A percentile compares a stretch with the other conserved stretches of the same genome.
Conservation (phyloP, 1,140 invertebrate species). For the Drosophila murphyi region DNA sequence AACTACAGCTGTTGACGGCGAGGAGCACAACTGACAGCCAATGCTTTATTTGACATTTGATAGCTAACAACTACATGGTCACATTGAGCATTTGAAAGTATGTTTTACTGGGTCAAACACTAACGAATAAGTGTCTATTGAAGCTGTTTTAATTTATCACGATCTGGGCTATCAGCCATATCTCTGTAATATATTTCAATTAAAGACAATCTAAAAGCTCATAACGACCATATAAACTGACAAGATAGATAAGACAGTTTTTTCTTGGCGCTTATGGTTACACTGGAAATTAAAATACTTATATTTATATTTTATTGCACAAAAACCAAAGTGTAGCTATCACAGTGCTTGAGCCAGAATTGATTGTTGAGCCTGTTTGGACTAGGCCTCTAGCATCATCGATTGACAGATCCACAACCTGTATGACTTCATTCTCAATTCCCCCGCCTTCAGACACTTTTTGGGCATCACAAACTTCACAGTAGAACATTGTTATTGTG, state of each 20-base stretch:
- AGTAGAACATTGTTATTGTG: constrained; percentile 93
- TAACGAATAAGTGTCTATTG: no score
- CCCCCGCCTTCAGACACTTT: constrained; percentile 89
- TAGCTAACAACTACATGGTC: neutral
- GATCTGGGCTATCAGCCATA: no score
- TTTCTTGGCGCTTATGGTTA: constrained; percentile 23
- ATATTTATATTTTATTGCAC: constrained; percentile 80
- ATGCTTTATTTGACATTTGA: constrained; percentile 44
- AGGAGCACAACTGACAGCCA: constrained; percentile 24
- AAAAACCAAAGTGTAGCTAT: constrained; percentile 94
- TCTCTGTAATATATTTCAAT: no score
- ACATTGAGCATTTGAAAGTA: neutral
- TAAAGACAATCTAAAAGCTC: no score
- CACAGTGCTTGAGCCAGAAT: constrained; percentile 91
- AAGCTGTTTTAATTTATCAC: no score
- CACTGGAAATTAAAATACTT: constrained; percentile 20
- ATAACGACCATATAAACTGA: no score
- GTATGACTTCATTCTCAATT: constrained; percentile 95
- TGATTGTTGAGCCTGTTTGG: constrained; percentile 86
- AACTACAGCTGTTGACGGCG: constrained; percentile 36
- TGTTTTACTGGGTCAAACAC: no score
- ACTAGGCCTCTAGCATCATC: constrained; percentile 89
- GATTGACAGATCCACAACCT: constrained; percentile 94
- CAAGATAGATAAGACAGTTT: no score
- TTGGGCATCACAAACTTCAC: constrained; percentile 93